Evolutionary conservation across 2,888 invertebrate species (phyloP).

Genomic region (Caenorhabditis sp.): DNA sequence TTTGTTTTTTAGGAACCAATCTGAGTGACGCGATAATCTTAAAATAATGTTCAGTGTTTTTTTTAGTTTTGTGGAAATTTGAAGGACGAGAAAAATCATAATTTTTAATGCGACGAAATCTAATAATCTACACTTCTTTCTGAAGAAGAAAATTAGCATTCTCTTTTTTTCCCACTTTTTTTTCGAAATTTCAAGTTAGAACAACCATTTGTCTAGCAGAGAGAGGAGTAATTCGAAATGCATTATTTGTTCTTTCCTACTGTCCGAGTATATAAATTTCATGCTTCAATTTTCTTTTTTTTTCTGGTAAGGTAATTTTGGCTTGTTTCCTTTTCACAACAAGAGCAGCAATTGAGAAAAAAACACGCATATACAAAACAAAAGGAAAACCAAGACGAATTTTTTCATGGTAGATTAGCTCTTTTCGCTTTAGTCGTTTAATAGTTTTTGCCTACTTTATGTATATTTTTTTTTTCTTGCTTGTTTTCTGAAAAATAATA

Average conservation of each 20-base stretch:
- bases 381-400: neutral
- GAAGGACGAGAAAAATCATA: too few species aligned
- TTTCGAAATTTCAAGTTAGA: neutral
- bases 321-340: neutral
- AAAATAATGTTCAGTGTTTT: neutral
- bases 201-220: too few species aligned
- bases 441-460: neutral
- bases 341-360: neutral
- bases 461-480: neutral
- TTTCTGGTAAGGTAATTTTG: neutral
- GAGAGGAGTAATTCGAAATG: neutral
- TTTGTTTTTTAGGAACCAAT: neutral
- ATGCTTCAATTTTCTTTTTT: too few species aligned
- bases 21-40: neutral
- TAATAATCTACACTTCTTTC: neutral
- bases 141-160: neutral
- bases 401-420: slow-evolving; percentile 1
- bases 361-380: neutral
- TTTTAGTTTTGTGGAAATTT: too few species aligned
- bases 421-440: slow-evolving; percentile 1
- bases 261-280: too few species aligned
- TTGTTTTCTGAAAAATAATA: too few species aligned
- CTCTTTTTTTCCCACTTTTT: neutral
- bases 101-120: neutral
- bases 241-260: neutral